A percentile compares a stretch with the other conserved stretches of the same genome.
phyloP scores from a whole-genome alignment of 2,797 vertebrate species.

The Huso huso region DNA sequence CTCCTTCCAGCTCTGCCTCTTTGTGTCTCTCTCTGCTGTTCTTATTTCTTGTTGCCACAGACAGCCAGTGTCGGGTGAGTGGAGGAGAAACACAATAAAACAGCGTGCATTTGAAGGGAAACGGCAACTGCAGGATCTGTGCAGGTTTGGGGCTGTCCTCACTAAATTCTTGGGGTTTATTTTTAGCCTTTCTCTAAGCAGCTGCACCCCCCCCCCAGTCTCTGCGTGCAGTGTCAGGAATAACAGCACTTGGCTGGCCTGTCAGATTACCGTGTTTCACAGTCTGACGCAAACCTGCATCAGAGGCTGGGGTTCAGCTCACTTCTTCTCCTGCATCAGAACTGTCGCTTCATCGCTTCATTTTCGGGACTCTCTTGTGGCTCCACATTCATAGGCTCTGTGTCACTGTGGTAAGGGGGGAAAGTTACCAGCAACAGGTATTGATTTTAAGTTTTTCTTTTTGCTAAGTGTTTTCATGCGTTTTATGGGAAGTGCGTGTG shows the following conservation, averaged over 20 bases:
- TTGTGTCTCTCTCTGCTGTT: background rate
- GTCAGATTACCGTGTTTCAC: constrained; percentile 27
- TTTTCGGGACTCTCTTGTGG: background rate
- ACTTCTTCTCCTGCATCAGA: constrained; percentile 13
- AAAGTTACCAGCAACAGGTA: constrained; percentile 1
- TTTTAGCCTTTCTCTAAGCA: constrained; percentile 81
- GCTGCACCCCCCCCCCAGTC: constrained; percentile 68
- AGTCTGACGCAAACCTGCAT: constrained; percentile 18
- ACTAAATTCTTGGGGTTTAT: constrained; percentile 57
- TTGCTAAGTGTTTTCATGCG: background rate
- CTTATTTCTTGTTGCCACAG: background rate
- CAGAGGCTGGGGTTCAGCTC: constrained; percentile 4
- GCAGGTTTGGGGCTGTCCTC: background rate
- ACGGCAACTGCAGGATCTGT: constrained; percentile 32
- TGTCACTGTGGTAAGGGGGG: constrained; percentile 25
- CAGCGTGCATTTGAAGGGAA: constrained; percentile 38
- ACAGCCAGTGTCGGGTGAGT: background rate
- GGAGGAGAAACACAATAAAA: background rate
- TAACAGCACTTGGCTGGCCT: constrained; percentile 43
- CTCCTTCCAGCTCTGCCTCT: background rate
- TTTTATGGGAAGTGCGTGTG: constrained; percentile 7
- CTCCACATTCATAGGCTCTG: background rate
- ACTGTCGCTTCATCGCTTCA: constrained; percentile 10
- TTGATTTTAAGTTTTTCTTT: background rate
- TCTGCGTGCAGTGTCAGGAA: constrained; percentile 49